phyloP scores from a whole-genome alignment of 2,888 invertebrate genomes.

The Euzetes globulus region DNA sequence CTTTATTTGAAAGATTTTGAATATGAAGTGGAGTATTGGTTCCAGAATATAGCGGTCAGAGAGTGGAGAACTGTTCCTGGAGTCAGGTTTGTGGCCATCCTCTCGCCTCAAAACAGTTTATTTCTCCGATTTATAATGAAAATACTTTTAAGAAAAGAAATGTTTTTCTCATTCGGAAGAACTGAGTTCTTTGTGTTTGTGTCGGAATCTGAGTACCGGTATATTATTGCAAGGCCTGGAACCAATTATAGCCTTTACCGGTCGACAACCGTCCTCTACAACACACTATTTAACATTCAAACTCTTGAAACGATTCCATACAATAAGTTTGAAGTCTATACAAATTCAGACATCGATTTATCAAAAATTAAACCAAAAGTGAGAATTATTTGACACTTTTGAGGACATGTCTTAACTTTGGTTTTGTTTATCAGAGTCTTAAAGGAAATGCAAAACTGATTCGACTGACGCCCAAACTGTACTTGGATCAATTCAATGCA shows the following conservation, averaged over 20 bases:
- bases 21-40: not conserved
- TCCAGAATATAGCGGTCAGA: not conserved
- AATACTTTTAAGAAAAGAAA: not conserved
- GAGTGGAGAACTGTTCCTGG: not conserved
- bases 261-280: conserved; percentile 58
- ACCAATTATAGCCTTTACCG: conserved; percentile 54
- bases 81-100: conserved; percentile 2
- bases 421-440: not conserved
- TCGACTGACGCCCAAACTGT: conserved; percentile 33
- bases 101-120: not conserved
- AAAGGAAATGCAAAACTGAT: conserved; percentile 2
- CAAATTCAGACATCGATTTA: too few relatives aligned
- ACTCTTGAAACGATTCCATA: conserved; percentile 10
- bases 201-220: conserved; percentile 35
- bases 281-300: conserved; percentile 60
- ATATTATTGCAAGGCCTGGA: conserved; percentile 45
- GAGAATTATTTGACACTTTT: too few relatives aligned
- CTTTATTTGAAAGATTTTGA: not conserved
- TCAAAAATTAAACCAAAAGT: too few relatives aligned
- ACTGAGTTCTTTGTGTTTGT: conserved; percentile 5
- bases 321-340: not conserved
- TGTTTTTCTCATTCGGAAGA: conserved; percentile 1
- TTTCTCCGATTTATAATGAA: not conserved
- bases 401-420: too few relatives aligned
- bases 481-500: conserved; percentile 20